phyloP scores from a whole-genome alignment of 2,797 vertebrate species.

The Pithecia hirsuta region DNA sequence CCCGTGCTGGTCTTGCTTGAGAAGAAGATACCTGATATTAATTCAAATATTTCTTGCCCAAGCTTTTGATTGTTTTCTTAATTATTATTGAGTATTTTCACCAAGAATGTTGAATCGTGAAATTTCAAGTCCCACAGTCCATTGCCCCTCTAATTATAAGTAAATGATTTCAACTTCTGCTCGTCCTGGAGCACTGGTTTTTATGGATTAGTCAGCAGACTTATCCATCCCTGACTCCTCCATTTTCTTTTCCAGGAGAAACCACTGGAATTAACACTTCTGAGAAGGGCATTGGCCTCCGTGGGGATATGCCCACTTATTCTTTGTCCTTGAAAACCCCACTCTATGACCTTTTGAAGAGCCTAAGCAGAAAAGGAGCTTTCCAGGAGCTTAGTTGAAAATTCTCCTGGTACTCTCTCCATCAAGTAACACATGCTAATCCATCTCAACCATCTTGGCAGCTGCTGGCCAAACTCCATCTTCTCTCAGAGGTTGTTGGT shows the following conservation, averaged over 20 bases:
- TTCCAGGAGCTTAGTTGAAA: background rate
- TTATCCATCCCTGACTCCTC: background rate
- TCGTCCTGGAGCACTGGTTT: background rate
- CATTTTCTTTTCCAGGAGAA: constrained; percentile 11
- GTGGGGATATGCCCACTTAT: background rate
- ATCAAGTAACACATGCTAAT: background rate
- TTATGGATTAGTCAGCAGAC: constrained; percentile 56
- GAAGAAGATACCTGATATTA: constrained; percentile 35
- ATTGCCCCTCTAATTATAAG: constrained; percentile 72
- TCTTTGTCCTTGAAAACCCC: background rate
- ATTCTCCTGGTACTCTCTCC: background rate
- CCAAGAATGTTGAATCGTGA: constrained; percentile 59
- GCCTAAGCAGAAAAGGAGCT: background rate
- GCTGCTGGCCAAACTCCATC: background rate
- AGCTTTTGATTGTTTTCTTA: constrained; percentile 60
- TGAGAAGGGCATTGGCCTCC: background rate
- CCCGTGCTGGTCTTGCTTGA: background rate
- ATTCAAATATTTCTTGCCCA: constrained; percentile 56
- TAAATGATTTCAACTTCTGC: constrained; percentile 55
- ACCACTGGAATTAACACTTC: background rate
- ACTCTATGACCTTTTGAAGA: background rate
- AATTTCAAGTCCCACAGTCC: constrained; percentile 65
- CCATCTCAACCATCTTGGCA: background rate
- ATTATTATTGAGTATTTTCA: constrained; percentile 69
- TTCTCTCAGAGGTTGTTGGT: background rate